phyloP scores from a whole-genome alignment of 2,113 vertebrate genomes.

The Phoenicopterus ruber region DNA sequence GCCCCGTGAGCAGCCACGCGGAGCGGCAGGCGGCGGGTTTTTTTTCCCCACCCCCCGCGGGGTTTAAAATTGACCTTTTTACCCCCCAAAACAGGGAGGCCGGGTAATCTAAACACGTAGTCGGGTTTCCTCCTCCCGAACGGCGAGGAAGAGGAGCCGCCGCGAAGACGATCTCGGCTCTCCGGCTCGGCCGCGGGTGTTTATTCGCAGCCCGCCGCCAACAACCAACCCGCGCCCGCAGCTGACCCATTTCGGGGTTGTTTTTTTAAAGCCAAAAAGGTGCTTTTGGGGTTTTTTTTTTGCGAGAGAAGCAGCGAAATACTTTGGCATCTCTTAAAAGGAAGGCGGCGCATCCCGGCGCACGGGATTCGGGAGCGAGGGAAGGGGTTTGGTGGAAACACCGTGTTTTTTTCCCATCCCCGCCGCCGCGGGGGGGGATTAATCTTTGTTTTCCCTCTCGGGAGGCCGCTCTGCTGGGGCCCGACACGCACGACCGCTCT shows the following conservation, averaged over 20 bases:
- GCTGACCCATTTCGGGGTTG: not conserved
- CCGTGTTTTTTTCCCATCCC: not conserved
- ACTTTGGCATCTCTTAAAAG: too few relatives aligned
- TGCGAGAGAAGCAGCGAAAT: not conserved
- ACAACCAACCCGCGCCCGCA: too few relatives aligned
- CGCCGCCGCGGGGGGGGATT: not conserved
- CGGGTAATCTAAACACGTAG: not conserved
- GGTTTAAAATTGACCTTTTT: not conserved
- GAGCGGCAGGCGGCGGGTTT: not conserved
- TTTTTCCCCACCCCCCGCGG: not conserved
- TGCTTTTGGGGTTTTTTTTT: not conserved
- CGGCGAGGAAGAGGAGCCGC: not conserved
- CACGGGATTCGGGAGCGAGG: not conserved
- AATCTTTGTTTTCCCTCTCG: not conserved
- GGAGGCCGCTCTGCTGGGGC: not conserved
- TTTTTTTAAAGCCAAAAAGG: not conserved
- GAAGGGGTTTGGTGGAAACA: not conserved
- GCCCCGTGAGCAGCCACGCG: not conserved
- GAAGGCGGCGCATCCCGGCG: rapidly evolving
- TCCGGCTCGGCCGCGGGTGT: not conserved
- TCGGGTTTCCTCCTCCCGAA: not conserved
- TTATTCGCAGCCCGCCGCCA: not conserved
- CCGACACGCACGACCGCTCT: not conserved
- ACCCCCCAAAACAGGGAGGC: not conserved
- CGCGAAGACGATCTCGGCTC: too few relatives aligned